phyloP scores from a whole-genome alignment of 1,140 invertebrate genomes.

The Cyrtorhinus lividipennis region DNA sequence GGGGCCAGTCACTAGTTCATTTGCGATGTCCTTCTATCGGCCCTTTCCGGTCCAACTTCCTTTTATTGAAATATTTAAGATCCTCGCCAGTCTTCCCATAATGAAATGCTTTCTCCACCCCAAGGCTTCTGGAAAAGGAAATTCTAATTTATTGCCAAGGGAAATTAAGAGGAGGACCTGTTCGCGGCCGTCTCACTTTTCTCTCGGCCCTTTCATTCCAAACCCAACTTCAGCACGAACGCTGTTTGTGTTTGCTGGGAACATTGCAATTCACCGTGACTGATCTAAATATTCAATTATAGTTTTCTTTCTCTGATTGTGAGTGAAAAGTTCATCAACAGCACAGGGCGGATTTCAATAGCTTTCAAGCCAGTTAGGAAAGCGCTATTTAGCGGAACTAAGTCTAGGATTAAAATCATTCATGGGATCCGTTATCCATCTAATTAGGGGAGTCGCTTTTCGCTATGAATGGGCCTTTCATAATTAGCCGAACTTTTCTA shows the following conservation, averaged over 20 bases:
- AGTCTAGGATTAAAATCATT: too few relatives aligned
- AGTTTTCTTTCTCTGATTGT: neutral
- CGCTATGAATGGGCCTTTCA: too few relatives aligned
- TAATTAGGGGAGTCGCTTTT: too few relatives aligned
- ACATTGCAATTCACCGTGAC: neutral
- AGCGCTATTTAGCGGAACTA: too few relatives aligned
- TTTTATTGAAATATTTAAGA: conserved; percentile 10
- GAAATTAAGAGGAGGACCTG: conserved; percentile 3
- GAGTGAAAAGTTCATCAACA: too few relatives aligned
- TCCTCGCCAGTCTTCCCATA: neutral
- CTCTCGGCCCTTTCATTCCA: neutral
- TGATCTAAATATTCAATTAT: neutral
- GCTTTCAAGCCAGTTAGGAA: too few relatives aligned
- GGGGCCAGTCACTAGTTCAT: neutral
- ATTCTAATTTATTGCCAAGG: conserved; percentile 6
- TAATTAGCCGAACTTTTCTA: too few relatives aligned
- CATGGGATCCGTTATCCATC: too few relatives aligned
- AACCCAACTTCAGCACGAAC: neutral
- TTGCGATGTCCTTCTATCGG: neutral
- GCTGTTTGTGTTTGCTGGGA: neutral
- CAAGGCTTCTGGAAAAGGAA: neutral
- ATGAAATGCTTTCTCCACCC: neutral
- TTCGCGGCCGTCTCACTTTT: neutral
- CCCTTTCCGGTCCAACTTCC: neutral
- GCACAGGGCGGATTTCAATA: too few relatives aligned